phyloP scores from a whole-genome alignment of 1,140 invertebrate species.

The Drosophila sechellia region DNA sequence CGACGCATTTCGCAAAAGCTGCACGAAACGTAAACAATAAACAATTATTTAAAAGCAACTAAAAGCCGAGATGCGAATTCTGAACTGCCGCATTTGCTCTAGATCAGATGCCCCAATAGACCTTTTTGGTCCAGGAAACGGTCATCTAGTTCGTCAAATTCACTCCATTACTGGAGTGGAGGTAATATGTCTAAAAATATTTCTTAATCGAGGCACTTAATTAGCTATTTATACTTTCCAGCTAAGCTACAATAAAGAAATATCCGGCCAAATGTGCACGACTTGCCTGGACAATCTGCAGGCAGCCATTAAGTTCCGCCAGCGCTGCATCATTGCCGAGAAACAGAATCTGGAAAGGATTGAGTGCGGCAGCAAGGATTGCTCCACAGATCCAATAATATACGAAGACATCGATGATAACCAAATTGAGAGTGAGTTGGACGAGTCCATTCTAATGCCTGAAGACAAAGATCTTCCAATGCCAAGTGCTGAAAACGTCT shows the following conservation, averaged over 20 bases:
- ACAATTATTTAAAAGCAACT: not conserved
- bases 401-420: slow-evolving; percentile 6
- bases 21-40: slow-evolving; percentile 23
- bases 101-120: slow-evolving; percentile 7
- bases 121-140: slow-evolving; percentile 30
- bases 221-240: not conserved
- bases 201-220: not conserved
- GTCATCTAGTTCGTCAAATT: slow-evolving; percentile 33
- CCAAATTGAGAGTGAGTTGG: slow-evolving; percentile 2
- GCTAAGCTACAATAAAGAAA: slow-evolving; percentile 17
- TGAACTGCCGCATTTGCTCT: slow-evolving; percentile 35
- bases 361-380: not conserved
- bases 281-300: slow-evolving; percentile 29
- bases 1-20: no score
- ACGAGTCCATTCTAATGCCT: not conserved
- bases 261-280: slow-evolving; percentile 25
- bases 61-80: slow-evolving; percentile 12
- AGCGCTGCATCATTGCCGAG: slow-evolving; percentile 49
- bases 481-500: not conserved
- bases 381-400: no score
- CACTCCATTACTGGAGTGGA: slow-evolving; percentile 33
- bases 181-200: slow-evolving; percentile 6
- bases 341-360: slow-evolving; percentile 23
- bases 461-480: not conserved
- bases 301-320: slow-evolving; percentile 38